Conservation (phyloP, 2,797 vertebrate genomes). For the Lateolabrax maculatus region DNA sequence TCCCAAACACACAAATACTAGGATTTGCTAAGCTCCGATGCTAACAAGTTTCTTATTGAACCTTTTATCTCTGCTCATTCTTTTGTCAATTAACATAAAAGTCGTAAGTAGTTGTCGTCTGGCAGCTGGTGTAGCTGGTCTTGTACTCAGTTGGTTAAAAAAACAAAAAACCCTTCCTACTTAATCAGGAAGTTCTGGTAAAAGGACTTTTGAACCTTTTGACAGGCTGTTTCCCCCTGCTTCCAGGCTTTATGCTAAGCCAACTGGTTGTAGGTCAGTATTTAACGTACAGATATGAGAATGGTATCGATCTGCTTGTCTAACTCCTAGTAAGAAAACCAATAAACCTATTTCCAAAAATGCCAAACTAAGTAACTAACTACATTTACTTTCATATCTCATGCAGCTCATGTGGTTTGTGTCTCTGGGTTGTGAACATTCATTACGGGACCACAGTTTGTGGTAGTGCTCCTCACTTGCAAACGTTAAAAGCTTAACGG, state of each 20-base stretch:
- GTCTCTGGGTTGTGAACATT: not conserved
- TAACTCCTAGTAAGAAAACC: not conserved
- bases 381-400: not conserved
- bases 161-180: no score
- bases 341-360: not conserved
- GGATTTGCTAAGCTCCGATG: not conserved
- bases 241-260: not conserved
- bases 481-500: not conserved
- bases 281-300: not conserved
- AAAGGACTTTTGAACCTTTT: no score
- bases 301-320: not conserved
- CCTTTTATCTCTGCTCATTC: not conserved
- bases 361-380: no score
- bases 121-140: no score
- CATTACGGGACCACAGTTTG: no score
- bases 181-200: no score
- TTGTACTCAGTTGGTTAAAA: no score
- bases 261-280: not conserved
- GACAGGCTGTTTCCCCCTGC: not conserved
- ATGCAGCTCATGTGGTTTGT: not conserved
- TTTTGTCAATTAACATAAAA: not conserved
- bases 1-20: not conserved
- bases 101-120: not conserved
- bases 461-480: not conserved
- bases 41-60: not conserved